Evolutionary conservation across 1,140 invertebrate genomes (phyloP).

Genomic region (Drosophila ambigua): DNA sequence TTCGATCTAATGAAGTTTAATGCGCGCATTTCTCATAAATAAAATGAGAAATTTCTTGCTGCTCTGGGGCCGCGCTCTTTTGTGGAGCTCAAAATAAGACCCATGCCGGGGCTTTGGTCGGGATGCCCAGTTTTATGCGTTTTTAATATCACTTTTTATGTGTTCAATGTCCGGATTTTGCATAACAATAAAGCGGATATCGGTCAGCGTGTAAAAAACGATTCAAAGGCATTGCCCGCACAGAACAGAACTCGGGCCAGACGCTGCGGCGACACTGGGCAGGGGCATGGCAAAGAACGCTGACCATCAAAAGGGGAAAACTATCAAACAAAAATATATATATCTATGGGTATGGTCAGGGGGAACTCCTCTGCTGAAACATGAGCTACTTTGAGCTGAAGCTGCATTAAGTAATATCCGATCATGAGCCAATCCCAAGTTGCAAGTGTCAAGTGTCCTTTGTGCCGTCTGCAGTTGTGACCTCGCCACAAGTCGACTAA

Average conservation of each 20-base stretch:
- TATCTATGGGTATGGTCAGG: too few species aligned
- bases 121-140: constrained; percentile 57
- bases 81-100: constrained; percentile 51
- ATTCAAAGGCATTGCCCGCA: neutral
- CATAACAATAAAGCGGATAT: constrained; percentile 79
- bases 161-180: constrained; percentile 63
- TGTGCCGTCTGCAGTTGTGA: constrained; percentile 6
- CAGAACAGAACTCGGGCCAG: constrained; percentile 4
- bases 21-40: constrained; percentile 80
- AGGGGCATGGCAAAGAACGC: neutral
- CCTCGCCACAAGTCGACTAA: constrained; percentile 60
- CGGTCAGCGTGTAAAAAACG: constrained; percentile 39
- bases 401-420: too few species aligned
- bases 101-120: constrained; percentile 41
- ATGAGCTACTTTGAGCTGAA: too few species aligned
- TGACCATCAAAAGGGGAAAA: too few species aligned
- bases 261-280: constrained; percentile 9
- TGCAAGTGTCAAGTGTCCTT: constrained; percentile 56
- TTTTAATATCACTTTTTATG: constrained; percentile 75
- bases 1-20: constrained; percentile 83
- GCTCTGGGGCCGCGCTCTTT: constrained; percentile 37
- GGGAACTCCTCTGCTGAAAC: too few species aligned
- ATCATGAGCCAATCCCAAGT: too few species aligned
- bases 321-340: too few species aligned
- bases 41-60: constrained; percentile 67